These are phyloP conservation scores for Sebastes matsubarae DNA, from an alignment of 2,797 vertebrate species.

Conservation along the genomic window DNA sequence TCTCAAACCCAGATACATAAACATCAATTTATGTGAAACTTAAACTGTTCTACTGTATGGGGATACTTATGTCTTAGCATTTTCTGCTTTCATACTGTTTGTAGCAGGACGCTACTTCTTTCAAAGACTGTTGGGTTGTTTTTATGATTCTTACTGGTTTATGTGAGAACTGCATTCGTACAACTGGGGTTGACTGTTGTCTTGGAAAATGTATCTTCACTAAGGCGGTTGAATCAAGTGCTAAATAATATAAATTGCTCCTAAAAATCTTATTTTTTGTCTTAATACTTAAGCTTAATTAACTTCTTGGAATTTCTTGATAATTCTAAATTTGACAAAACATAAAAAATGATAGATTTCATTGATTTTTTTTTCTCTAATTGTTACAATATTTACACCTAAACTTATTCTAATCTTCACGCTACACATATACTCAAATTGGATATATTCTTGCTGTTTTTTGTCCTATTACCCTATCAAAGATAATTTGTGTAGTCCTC, in stretches of 20 bases:
- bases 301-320: background rate
- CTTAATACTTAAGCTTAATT: background rate
- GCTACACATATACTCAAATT: background rate
- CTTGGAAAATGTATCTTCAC: background rate
- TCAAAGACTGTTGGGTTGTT: background rate
- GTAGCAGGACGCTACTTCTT: background rate
- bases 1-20: background rate
- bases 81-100: background rate
- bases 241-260: conserved; percentile 1
- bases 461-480: background rate
- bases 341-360: background rate
- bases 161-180: background rate
- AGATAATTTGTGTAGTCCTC: conserved; percentile 12
- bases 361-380: background rate
- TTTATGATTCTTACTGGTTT: background rate
- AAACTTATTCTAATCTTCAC: background rate
- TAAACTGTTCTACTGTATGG: background rate
- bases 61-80: background rate
- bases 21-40: background rate
- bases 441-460: background rate
- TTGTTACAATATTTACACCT: background rate
- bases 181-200: background rate
- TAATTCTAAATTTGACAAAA: background rate
- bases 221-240: background rate
- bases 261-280: background rate